Evolutionary conservation across 2,888 invertebrate genomes (phyloP).

Genomic region (Cryptus armator): DNA sequence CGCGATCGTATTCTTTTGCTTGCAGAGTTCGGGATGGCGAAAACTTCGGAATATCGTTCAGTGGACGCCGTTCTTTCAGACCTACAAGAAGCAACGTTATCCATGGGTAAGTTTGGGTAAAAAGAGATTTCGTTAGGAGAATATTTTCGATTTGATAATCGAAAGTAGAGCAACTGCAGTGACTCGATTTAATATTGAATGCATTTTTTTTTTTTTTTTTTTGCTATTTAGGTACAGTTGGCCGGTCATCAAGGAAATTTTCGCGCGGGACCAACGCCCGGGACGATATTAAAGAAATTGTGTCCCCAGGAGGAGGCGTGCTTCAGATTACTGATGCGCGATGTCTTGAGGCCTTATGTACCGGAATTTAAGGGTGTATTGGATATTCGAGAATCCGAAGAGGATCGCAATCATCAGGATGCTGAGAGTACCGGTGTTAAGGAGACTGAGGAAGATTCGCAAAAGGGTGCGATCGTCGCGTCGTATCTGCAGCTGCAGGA

Average conservation of each 20-base stretch:
- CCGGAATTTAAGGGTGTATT: slow-evolving; percentile 95
- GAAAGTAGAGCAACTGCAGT: background rate
- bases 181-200: background rate
- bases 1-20: slow-evolving; percentile 78
- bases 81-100: slow-evolving; percentile 97
- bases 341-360: slow-evolving; percentile 94
- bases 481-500: slow-evolving; percentile 96
- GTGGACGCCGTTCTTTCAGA: slow-evolving; percentile 99
- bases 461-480: slow-evolving; percentile 75
- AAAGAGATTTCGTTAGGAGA: background rate
- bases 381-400: slow-evolving; percentile 82
- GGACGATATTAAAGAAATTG: slow-evolving; percentile 97
- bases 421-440: slow-evolving; percentile 67
- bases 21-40: slow-evolving; percentile 96
- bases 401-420: slow-evolving; percentile 72
- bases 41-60: slow-evolving; percentile 97
- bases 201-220: slow-evolving; percentile 12
- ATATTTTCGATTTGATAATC: background rate
- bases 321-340: slow-evolving; percentile 94
- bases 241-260: slow-evolving; percentile 98
- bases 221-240: slow-evolving; percentile 88
- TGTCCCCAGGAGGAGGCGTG: slow-evolving; percentile 96
- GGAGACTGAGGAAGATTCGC: slow-evolving; percentile 65
- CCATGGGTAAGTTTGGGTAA: slow-evolving; percentile 93
- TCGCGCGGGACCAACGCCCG: slow-evolving; percentile 96